Evolutionary conservation across 2,113 vertebrate species (phyloP), one percentile per base, ranked within the genome.

Genomic region (Acanthochromis polyacanthus): DNA sequence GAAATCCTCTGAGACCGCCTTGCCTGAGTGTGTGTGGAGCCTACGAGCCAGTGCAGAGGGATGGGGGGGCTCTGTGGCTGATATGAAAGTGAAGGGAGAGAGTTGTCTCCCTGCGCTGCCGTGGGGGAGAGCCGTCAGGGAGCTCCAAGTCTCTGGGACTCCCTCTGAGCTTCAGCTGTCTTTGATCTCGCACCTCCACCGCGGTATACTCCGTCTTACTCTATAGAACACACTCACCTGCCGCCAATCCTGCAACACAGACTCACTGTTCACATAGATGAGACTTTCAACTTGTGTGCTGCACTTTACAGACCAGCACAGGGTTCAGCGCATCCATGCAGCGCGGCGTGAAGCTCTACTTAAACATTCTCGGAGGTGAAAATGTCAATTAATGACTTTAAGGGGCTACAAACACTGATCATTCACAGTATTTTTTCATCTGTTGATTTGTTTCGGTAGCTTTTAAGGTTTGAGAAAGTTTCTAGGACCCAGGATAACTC

Each of bases 51-150:
- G 22, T 14, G 57, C 63, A 52, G 68, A 89, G 80, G 79, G 83
- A 80, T 83, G 81, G 84, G 87, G 85, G 88, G 84, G 82, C 78
- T 82, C 59, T 75, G 78, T 64, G 86, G 75, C 74, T 90, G 90
- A 92, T 90, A 91, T 92, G 91, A 92, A 93, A 92, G 87, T 84
- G 83, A 88, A 85, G 84, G 89, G 84, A 90, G 88, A 89, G 90
- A 86, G 87, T 89, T 92, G 91, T 92, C 90, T 92, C 88, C 81
- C 20, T 50, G 69, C 32, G 70, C 87, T 68, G 85, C 85, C 70
- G 65, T 40, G 76, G 84, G 32, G 91, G 77, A 83, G 85, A 89
- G 88, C 88, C 88, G 82, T 90, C 84, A 90, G 84, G 79, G 89
- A 92, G 82, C 74, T 76, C 25, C 79, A 87, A 93, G 92, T 87